Conservation (phyloP, 2,888 invertebrate species). For the Oxycera nigricornis region DNA sequence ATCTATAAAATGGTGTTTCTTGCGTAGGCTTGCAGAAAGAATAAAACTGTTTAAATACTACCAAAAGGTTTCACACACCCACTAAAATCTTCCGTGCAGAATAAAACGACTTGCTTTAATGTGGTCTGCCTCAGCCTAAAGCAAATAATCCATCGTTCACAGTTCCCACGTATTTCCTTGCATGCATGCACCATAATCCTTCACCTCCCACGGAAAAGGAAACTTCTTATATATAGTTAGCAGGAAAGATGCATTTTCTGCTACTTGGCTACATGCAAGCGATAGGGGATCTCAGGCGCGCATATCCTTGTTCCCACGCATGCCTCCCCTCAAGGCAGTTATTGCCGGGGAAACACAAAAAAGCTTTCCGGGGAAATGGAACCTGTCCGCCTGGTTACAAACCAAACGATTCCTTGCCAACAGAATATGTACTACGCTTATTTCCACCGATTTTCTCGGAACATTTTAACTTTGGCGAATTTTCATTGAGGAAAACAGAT, state of each 20-base stretch:
- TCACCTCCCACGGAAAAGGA: too few species aligned
- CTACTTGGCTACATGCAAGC: neutral
- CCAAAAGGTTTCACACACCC: too few species aligned
- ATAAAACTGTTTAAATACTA: too few species aligned
- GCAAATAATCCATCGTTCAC: too few species aligned
- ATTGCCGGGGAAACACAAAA: neutral
- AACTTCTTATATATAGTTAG: too few species aligned
- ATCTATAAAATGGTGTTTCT: too few species aligned
- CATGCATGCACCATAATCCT: too few species aligned
- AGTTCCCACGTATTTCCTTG: too few species aligned
- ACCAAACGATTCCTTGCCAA: neutral
- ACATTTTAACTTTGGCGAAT: neutral
- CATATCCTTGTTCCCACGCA: neutral
- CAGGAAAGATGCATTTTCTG: constrained; percentile 1
- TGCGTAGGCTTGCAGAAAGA: too few species aligned
- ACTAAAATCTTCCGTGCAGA: too few species aligned
- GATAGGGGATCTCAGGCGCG: neutral
- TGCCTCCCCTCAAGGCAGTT: neutral
- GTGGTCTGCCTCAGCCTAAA: too few species aligned
- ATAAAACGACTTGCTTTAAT: too few species aligned
- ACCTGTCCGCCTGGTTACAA: constrained; percentile 16
- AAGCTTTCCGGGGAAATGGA: constrained; percentile 22
- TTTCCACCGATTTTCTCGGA: constrained; percentile 3
- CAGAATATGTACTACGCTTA: neutral
- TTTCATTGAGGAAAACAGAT: constrained; percentile 43